Evolutionary conservation across 2,888 invertebrate species (phyloP).

Genomic region (Augiades crinisus): DNA sequence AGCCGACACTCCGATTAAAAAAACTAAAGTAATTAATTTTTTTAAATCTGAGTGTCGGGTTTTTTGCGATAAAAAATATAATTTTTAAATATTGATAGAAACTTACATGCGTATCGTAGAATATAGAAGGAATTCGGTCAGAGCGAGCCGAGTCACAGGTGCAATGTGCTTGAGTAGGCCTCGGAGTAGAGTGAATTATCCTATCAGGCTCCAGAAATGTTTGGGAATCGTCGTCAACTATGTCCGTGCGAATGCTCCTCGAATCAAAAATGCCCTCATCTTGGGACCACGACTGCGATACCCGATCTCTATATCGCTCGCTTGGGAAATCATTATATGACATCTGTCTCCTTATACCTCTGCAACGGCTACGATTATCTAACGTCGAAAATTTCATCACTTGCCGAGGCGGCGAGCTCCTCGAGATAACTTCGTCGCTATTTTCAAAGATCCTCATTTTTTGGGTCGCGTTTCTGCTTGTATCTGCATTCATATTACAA

Average conservation of each 20-base stretch:
- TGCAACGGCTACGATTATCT: slow-evolving; percentile 72
- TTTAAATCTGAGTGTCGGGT: too few relatives aligned
- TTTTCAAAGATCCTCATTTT: slow-evolving; percentile 71
- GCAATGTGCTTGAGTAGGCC: slow-evolving; percentile 58
- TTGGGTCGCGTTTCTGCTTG: slow-evolving; percentile 41
- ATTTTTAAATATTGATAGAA: neutral
- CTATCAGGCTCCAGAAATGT: slow-evolving; percentile 65
- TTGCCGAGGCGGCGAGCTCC: slow-evolving; percentile 56
- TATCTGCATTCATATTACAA: slow-evolving; percentile 44
- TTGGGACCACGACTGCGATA: slow-evolving; percentile 58
- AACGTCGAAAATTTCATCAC: slow-evolving; percentile 71
- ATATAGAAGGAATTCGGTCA: slow-evolving; percentile 62
- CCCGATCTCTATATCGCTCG: slow-evolving; percentile 64
- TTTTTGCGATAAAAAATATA: too few relatives aligned
- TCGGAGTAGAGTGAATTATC: slow-evolving; percentile 50
- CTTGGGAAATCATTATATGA: slow-evolving; percentile 76
- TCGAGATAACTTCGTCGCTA: slow-evolving; percentile 58
- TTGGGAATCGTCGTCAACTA: slow-evolving; percentile 60
- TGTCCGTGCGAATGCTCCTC: slow-evolving; percentile 57
- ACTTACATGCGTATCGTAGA: slow-evolving; percentile 73
- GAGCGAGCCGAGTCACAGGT: slow-evolving; percentile 61
- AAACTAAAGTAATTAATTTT: too few relatives aligned
- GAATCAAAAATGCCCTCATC: slow-evolving; percentile 58
- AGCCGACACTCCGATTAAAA: too few relatives aligned
- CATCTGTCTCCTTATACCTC: slow-evolving; percentile 72